Evolutionary conservation across 2,888 invertebrate species (phyloP).

Genomic region (Yponomeuta sedellus): DNA sequence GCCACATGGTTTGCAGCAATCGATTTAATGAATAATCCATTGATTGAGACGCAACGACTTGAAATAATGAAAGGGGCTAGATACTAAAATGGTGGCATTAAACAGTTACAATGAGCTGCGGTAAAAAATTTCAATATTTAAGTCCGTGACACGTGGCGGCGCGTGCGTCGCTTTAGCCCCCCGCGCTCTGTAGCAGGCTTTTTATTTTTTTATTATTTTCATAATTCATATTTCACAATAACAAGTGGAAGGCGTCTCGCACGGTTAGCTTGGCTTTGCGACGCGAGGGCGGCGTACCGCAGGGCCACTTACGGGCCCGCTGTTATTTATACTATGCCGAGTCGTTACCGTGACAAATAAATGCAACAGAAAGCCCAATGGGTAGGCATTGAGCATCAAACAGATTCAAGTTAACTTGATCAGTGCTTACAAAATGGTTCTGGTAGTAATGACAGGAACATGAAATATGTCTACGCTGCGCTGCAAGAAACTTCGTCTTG

Average conservation of each 20-base stretch:
- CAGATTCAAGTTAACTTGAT: too few relatives aligned
- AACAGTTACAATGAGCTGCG: constrained; percentile 41
- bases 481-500: too few relatives aligned
- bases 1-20: not conserved
- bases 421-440: too few relatives aligned
- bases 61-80: constrained; percentile 34
- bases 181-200: constrained; percentile 37
- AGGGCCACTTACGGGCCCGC: constrained; percentile 64
- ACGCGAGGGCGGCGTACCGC: constrained; percentile 59
- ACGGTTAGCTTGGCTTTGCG: constrained; percentile 71
- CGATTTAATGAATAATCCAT: not conserved
- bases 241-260: constrained; percentile 74
- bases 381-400: too few relatives aligned
- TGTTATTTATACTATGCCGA: constrained; percentile 64
- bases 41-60: not conserved
- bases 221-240: constrained; percentile 75
- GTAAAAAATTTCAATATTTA: constrained; percentile 74
- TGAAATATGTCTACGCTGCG: too few relatives aligned
- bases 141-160: constrained; percentile 63
- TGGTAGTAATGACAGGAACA: too few relatives aligned
- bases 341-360: not conserved
- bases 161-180: constrained; percentile 67
- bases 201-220: constrained; percentile 70
- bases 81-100: constrained; percentile 27
- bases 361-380: not conserved